A percentile compares a stretch with the other conserved stretches of the same genome.
These are phyloP conservation scores for Saturnia pavonia DNA, from an alignment of 2,888 invertebrate genomes.

Conservation along the genomic window DNA sequence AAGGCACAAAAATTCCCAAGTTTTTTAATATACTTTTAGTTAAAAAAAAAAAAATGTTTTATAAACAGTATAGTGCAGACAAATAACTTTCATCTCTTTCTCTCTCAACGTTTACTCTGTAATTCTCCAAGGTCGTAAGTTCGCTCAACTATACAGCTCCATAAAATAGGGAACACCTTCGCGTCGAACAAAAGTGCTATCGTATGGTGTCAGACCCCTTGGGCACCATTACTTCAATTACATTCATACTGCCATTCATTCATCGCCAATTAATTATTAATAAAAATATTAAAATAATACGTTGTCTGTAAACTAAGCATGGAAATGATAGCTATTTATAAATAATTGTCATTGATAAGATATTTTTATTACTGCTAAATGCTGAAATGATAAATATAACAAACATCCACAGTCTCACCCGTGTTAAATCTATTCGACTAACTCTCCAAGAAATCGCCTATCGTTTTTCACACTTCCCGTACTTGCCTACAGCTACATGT, in stretches of 20 bases:
- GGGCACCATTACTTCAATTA: not conserved
- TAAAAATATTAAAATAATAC: not conserved
- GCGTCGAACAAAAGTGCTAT: constrained; percentile 10
- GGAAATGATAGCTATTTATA: too few relatives aligned
- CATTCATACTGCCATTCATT: not conserved
- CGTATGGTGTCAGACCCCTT: not conserved
- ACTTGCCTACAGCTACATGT: too few relatives aligned
- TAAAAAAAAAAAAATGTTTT: not conserved
- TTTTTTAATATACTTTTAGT: too few relatives aligned
- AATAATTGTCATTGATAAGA: too few relatives aligned
- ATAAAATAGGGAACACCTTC: constrained; percentile 11
- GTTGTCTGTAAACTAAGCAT: not conserved
- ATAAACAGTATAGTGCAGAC: not conserved
- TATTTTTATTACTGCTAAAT: too few relatives aligned
- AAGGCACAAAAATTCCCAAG: too few relatives aligned
- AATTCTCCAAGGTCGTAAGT: constrained; percentile 15
- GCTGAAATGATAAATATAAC: too few relatives aligned
- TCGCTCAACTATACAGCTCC: constrained; percentile 9
- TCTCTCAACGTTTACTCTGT: not conserved
- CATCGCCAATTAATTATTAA: constrained; percentile 1
- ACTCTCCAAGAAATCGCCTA: too few relatives aligned
- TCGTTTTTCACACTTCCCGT: too few relatives aligned
- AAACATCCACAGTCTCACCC: too few relatives aligned
- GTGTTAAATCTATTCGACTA: too few relatives aligned
- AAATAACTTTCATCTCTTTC: constrained; percentile 1